These are phyloP conservation scores for Sphaeridia pumilis DNA, from an alignment of 2,888 invertebrate genomes.

Conservation along the genomic window DNA sequence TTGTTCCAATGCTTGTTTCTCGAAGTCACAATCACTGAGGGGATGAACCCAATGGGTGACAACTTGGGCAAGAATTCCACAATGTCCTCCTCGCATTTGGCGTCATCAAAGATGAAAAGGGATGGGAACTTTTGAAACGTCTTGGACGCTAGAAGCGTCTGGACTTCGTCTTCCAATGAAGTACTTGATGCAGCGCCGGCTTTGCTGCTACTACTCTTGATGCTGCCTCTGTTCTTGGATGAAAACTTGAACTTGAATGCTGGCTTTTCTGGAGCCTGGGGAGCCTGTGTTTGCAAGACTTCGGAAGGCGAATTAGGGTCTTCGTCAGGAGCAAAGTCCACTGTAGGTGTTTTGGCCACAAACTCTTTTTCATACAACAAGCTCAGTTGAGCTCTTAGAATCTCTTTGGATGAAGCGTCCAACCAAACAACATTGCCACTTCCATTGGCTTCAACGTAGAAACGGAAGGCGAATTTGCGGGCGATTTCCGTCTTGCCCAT, in stretches of 20 bases:
- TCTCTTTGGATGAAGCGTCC: not conserved
- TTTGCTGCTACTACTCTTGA: too few species aligned
- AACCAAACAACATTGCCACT: constrained; percentile 10
- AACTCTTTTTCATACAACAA: constrained; percentile 5
- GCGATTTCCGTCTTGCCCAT: constrained; percentile 16
- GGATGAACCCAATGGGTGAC: constrained; percentile 9
- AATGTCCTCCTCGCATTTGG: constrained; percentile 6
- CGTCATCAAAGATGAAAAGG: constrained; percentile 11
- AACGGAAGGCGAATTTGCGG: constrained; percentile 12
- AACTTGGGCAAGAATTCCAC: constrained; percentile 7
- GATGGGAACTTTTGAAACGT: constrained; percentile 7
- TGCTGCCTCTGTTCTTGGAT: too few species aligned
- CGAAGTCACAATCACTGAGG: constrained; percentile 5
- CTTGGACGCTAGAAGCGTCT: not conserved
- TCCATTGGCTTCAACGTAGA: constrained; percentile 5
- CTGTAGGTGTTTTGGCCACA: not conserved
- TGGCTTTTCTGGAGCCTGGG: too few species aligned
- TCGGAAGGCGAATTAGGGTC: too few species aligned
- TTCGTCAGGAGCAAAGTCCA: not conserved
- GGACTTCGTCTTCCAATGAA: too few species aligned
- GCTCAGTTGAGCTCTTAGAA: not conserved
- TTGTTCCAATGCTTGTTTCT: constrained; percentile 7
- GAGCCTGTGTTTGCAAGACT: too few species aligned
- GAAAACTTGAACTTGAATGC: too few species aligned
- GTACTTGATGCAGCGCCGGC: too few species aligned